Percentiles rank a stretch among this genome's conserved stretches.
Conservation (phyloP, 2,113 vertebrate genomes). For the Corvus hawaiiensis region DNA sequence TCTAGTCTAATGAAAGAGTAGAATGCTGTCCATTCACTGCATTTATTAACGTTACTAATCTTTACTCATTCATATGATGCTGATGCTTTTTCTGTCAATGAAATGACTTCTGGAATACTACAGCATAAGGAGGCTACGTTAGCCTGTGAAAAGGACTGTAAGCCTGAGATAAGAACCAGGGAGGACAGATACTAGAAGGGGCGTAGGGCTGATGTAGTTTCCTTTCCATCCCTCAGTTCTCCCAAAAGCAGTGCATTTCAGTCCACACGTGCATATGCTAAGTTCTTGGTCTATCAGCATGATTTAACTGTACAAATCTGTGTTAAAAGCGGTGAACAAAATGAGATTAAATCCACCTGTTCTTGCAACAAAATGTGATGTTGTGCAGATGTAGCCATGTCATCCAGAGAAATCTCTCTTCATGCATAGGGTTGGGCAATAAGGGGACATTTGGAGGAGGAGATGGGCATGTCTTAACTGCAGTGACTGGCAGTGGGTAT, state of each 20-base stretch:
- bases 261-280: fast-evolving
- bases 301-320: background rate
- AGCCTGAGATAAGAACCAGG: background rate
- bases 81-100: background rate
- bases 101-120: background rate
- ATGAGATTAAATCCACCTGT: background rate
- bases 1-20: background rate
- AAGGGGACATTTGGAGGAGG: background rate
- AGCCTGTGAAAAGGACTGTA: background rate
- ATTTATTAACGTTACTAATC: background rate
- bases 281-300: background rate
- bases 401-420: fast-evolving
- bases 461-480: background rate
- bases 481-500: background rate
- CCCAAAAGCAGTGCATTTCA: background rate
- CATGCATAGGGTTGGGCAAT: fast-evolving
- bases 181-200: background rate
- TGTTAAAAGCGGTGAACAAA: background rate
- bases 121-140: background rate
- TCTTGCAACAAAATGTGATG: background rate
- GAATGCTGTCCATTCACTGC: background rate
- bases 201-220: background rate
- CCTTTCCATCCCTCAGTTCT: background rate
- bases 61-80: background rate
- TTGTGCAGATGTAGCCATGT: background rate